phyloP scores from a whole-genome alignment of 2,888 invertebrate species.

The Drosophila kambysellisi region DNA sequence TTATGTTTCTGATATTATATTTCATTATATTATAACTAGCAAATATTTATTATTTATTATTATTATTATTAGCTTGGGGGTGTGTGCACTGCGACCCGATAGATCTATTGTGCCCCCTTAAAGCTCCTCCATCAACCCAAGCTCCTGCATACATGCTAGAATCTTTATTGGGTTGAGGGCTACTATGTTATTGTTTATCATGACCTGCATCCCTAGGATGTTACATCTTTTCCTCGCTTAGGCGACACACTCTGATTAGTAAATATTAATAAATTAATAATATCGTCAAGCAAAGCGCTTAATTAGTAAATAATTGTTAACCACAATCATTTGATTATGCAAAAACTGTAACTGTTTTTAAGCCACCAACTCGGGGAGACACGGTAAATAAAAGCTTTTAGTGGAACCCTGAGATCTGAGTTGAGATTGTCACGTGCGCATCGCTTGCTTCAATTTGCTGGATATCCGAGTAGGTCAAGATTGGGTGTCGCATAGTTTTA shows the following conservation, averaged over 20 bases:
- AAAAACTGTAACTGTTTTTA: neutral
- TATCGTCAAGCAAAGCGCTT: neutral
- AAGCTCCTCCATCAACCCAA: too few relatives aligned
- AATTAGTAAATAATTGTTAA: neutral
- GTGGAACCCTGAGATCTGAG: neutral
- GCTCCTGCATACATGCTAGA: too few relatives aligned
- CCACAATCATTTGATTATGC: neutral
- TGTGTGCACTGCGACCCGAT: too few relatives aligned
- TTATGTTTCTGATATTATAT: neutral
- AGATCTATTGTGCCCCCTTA: too few relatives aligned
- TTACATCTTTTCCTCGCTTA: too few relatives aligned
- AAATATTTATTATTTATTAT: too few relatives aligned
- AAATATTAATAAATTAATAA: neutral
- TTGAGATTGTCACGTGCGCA: conserved; percentile 40
- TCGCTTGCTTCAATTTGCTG: conserved; percentile 23
- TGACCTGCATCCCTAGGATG: too few relatives aligned
- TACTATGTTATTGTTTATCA: too few relatives aligned
- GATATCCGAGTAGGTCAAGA: neutral
- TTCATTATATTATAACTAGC: too few relatives aligned
- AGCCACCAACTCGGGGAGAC: neutral
- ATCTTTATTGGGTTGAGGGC: too few relatives aligned
- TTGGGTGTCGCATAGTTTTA: conserved; percentile 22
- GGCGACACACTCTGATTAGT: too few relatives aligned
- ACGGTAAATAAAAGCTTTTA: neutral
- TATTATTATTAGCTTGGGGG: too few relatives aligned